phyloP scores from a whole-genome alignment of 2,113 vertebrate genomes.

The Podocnemis expansa region DNA sequence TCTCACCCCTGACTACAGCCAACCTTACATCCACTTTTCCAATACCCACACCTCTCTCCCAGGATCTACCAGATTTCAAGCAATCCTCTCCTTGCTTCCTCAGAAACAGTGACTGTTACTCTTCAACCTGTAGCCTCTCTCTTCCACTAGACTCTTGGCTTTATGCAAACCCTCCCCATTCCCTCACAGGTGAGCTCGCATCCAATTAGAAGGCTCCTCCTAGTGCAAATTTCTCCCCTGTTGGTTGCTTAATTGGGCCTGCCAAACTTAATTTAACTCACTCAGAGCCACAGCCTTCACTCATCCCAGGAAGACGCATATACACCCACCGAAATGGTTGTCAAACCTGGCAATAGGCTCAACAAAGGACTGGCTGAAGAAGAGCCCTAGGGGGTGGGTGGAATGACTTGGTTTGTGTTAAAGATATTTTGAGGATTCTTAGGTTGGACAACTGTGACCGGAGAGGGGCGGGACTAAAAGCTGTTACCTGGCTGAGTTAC shows the following conservation, averaged over 20 bases:
- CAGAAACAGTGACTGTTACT: neutral
- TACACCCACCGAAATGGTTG: neutral
- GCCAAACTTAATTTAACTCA: neutral
- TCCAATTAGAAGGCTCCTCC: neutral
- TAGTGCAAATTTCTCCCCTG: neutral
- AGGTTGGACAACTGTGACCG: neutral
- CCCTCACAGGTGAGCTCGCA: neutral
- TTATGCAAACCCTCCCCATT: neutral
- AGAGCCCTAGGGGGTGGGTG: neutral
- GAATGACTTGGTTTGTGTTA: neutral
- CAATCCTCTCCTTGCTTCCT: neutral
- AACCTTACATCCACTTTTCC: too few species aligned
- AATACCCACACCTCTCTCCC: neutral
- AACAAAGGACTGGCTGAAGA: neutral
- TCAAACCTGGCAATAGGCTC: neutral
- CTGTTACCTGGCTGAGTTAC: neutral
- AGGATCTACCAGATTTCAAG: neutral
- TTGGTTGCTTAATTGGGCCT: neutral
- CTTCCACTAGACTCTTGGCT: neutral
- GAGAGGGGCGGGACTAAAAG: too few species aligned
- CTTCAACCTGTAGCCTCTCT: neutral
- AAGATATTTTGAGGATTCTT: neutral
- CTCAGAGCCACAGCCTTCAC: neutral
- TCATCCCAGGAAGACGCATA: neutral
- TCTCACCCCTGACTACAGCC: too few species aligned